Base-by-base conservation (phyloP, 2,888 invertebrate species). In the Sinohyriopsis cumingii region DNA sequence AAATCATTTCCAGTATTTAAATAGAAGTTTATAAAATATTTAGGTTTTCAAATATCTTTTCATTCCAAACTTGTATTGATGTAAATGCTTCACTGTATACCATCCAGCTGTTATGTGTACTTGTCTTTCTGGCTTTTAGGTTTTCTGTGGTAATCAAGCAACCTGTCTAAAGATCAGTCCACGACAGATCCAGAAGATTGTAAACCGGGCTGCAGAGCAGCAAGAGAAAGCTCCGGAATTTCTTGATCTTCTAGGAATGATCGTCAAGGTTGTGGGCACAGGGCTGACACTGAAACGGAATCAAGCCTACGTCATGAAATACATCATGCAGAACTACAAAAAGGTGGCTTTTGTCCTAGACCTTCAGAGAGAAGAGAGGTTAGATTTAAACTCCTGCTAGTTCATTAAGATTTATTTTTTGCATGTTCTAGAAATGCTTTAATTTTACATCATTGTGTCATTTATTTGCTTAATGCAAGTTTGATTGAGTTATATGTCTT, bases 231-330 rank as follows among this genome's bases (percentile, higher is more conserved):
- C 87, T 9, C 88, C 89, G 3, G 88, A 89, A 71, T 87, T 88
- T 65, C 82, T 89, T 5, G 88, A 88, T 73, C 84, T 89, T 9
- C 83, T 89, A 5, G 82, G 83, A 22, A 87, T 85, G 84, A 82
- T 89, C 45, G 88, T 88, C 57, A 89, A 88, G 70, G 88, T 88
- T 18, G 82, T 85, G 33, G 87, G 87, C 24, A 85, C 87, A 6
- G 87, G 86, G n/a, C 80, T 89, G 54, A 88, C 90, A 3, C 73
- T 89, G 69, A 90, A 90, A 76, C 67, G 89, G 45, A 90, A 90
- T 79, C 90, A 90, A 76, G 88, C 88, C 15, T 86, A 88, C 65
- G 89, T 89, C 55, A 89, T 90, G 87, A 89, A 89, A 70, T 89
- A 88, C 73, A 86, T 90, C 67, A 88, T 89, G 88, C 89, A 89